A percentile compares a stretch with the other conserved stretches of the same genome.
phyloP scores from a whole-genome alignment of 1,140 invertebrate genomes.

The Metopolophium dirhodum region DNA sequence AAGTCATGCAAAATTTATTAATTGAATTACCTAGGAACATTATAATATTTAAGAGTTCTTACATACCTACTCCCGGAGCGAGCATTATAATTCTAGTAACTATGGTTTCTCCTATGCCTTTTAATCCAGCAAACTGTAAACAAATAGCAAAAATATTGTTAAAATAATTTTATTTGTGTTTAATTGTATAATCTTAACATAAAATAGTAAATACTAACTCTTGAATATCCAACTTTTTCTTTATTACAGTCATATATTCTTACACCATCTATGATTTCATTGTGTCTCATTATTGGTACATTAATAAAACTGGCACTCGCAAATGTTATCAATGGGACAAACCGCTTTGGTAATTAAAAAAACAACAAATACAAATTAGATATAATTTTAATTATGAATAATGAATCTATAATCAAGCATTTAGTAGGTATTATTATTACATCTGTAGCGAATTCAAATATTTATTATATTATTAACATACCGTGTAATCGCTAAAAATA shows the following conservation, averaged over 20 bases:
- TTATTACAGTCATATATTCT: conserved; percentile 37
- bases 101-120: conserved; percentile 34
- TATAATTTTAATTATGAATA: not conserved
- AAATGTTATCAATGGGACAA: not conserved
- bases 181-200: not conserved
- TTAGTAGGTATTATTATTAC: not conserved
- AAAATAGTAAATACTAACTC: not conserved
- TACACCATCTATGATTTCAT: conserved; percentile 4
- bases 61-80: not conserved
- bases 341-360: not conserved
- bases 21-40: not conserved
- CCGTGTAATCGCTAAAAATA: not conserved
- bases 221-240: conserved; percentile 38
- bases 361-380: not conserved
- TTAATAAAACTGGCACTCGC: not conserved
- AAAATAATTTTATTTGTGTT: not conserved
- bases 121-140: conserved; percentile 34
- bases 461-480: not conserved
- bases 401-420: not conserved
- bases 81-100: conserved; percentile 22
- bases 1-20: not conserved
- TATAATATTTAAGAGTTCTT: not conserved
- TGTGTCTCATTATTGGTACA: conserved; percentile 34
- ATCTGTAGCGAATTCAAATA: not conserved
- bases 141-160: not conserved